Percentiles rank a stretch among this genome's conserved stretches.
These are phyloP conservation scores for Apogon hyalosoma DNA, from an alignment of 2,797 vertebrate genomes.

Conservation along the genomic window DNA sequence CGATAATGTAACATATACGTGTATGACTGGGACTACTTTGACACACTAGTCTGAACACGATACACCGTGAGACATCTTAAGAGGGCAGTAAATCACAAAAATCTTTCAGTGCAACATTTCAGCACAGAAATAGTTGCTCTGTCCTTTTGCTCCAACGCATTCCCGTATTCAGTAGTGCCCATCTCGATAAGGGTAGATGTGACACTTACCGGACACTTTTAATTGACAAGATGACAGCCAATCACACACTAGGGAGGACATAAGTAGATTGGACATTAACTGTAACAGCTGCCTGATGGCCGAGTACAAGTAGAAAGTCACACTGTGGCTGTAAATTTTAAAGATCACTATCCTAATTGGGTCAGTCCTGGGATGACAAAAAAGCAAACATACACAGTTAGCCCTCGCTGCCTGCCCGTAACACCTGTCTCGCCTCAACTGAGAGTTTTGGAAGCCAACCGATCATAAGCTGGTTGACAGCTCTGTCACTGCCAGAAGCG, in stretches of 20 bases:
- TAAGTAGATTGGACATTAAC: constrained; percentile 40
- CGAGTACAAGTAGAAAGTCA: constrained; percentile 26
- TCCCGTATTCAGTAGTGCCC: constrained; percentile 2
- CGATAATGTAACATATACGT: neutral
- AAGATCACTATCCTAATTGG: constrained; percentile 11
- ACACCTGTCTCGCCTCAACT: constrained; percentile 20
- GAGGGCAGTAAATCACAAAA: constrained; percentile 3
- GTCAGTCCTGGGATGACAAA: constrained; percentile 1
- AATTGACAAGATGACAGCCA: constrained; percentile 40
- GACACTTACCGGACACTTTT: constrained; percentile 36
- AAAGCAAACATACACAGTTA: constrained; percentile 24
- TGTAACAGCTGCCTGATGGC: constrained; percentile 41
- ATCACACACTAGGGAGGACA: constrained; percentile 35
- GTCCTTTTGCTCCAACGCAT: neutral
- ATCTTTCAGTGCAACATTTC: neutral
- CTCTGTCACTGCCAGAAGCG: constrained; percentile 24
- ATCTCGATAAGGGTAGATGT: constrained; percentile 10
- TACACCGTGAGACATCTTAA: neutral
- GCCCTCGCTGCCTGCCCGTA: neutral
- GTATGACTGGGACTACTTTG: too few relatives aligned
- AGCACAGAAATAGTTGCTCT: neutral
- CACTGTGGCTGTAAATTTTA: constrained; percentile 25
- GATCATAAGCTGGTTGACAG: constrained; percentile 37
- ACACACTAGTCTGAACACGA: neutral
- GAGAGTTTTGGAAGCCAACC: constrained; percentile 19